Evolutionary conservation across 2,797 vertebrate species (phyloP).

Genomic region (Microctenopoma stevenorrisi): DNA sequence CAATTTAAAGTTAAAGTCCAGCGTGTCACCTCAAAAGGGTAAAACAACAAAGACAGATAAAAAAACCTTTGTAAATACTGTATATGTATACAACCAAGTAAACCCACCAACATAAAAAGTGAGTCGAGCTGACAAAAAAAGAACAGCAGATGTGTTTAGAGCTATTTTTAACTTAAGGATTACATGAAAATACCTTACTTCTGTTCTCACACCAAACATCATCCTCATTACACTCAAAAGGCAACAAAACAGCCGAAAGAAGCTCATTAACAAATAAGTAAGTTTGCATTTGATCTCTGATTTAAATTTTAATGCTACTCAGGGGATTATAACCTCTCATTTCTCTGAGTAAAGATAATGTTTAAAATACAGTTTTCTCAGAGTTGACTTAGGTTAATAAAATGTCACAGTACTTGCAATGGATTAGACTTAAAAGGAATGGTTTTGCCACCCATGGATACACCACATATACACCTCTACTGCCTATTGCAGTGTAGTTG

Average conservation of each 20-base stretch:
- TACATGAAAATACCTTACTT: constrained; percentile 33
- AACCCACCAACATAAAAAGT: neutral
- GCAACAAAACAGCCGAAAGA: constrained; percentile 45
- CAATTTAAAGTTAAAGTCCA: neutral
- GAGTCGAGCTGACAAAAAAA: constrained; percentile 1
- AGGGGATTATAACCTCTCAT: constrained; percentile 29
- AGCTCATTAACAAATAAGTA: constrained; percentile 47
- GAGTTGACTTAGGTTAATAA: constrained; percentile 44
- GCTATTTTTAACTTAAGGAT: constrained; percentile 28
- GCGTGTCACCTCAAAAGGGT: neutral
- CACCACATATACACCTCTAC: neutral
- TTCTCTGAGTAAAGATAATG: constrained; percentile 42
- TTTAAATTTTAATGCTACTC: constrained; percentile 31
- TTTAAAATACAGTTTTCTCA: constrained; percentile 36
- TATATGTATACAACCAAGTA: neutral
- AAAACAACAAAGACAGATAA: neutral
- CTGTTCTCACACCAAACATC: constrained; percentile 40
- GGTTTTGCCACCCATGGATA: constrained; percentile 24
- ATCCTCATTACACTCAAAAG: constrained; percentile 36
- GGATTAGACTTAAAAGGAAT: constrained; percentile 36
- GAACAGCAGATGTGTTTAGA: constrained; percentile 10
- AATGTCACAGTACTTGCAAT: constrained; percentile 29
- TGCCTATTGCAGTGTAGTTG: constrained; percentile 23
- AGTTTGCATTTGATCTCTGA: constrained; percentile 38
- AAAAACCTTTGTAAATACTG: neutral